phyloP scores from a whole-genome alignment of 2,888 invertebrate species.

The Opisthograptis luteolata region DNA sequence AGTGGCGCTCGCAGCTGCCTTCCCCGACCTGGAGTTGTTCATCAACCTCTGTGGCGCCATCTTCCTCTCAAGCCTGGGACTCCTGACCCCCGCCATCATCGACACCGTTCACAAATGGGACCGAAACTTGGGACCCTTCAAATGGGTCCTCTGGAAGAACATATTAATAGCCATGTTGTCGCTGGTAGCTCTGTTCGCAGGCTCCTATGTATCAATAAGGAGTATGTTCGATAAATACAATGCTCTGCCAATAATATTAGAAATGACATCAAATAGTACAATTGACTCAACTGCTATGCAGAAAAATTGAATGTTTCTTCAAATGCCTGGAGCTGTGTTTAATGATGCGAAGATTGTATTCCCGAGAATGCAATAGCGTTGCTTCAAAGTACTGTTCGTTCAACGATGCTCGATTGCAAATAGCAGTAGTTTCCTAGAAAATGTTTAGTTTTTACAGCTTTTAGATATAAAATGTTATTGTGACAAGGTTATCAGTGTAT shows the following conservation, averaged over 20 bases:
- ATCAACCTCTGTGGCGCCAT: constrained; percentile 94
- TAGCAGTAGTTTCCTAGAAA: too few species aligned
- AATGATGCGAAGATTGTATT: not conserved
- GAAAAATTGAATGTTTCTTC: not conserved
- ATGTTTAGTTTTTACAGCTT: too few species aligned
- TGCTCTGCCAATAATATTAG: constrained; percentile 6
- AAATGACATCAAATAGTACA: constrained; percentile 24
- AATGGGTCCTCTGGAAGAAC: constrained; percentile 90
- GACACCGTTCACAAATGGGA: constrained; percentile 89
- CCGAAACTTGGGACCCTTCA: constrained; percentile 85
- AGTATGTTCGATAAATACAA: constrained; percentile 64
- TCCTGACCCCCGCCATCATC: constrained; percentile 89
- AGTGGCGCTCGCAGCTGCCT: constrained; percentile 90
- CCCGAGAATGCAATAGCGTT: not conserved
- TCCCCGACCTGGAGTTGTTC: constrained; percentile 93
- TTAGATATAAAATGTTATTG: too few species aligned
- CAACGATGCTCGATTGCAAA: too few species aligned
- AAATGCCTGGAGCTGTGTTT: too few species aligned
- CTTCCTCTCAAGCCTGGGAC: constrained; percentile 88
- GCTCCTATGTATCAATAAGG: constrained; percentile 68
- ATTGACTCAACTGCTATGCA: constrained; percentile 21
- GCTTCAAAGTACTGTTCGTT: not conserved
- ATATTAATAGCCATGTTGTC: constrained; percentile 69
- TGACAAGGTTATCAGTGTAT: not conserved
- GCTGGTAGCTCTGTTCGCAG: constrained; percentile 68